Conservation (phyloP, 2,797 vertebrate species). For the Enteromius anoplus region DNA sequence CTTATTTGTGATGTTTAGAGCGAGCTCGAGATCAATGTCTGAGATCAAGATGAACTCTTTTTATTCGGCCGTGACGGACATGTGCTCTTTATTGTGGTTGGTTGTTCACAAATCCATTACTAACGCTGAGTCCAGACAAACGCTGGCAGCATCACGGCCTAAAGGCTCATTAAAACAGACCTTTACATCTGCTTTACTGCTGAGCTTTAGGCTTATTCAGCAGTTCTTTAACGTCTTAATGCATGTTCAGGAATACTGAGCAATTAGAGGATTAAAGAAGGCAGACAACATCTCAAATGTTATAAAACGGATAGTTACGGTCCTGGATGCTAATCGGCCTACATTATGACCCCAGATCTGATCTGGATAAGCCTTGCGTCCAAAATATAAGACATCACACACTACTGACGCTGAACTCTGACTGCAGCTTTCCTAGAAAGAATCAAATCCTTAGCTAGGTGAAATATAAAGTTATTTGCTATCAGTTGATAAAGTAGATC, state of each 20-base stretch:
- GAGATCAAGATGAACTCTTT: constrained; percentile 8
- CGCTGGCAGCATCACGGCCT: not conserved
- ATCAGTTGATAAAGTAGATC: not conserved
- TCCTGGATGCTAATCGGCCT: not conserved
- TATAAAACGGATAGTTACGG: not conserved
- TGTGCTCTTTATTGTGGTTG: not conserved
- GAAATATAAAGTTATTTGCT: not conserved
- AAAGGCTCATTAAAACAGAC: constrained; percentile 20
- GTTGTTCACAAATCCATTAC: constrained; percentile 19
- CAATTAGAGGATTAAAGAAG: constrained; percentile 15
- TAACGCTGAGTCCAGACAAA: constrained; percentile 1
- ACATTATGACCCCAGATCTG: not conserved
- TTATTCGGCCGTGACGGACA: not conserved
- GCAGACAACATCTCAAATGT: not conserved
- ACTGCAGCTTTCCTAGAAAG: not conserved
- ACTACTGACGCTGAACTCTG: not conserved
- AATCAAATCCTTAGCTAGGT: not conserved
- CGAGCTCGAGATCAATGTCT: not conserved
- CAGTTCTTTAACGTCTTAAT: constrained; percentile 43
- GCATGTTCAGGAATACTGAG: constrained; percentile 25
- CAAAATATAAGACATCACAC: not conserved
- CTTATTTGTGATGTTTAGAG: constrained; percentile 3
- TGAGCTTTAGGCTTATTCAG: constrained; percentile 8
- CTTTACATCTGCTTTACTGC: constrained; percentile 5
- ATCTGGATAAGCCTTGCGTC: not conserved